phyloP scores from a whole-genome alignment of 2,888 invertebrate species.

The Amphipoea lucens region DNA sequence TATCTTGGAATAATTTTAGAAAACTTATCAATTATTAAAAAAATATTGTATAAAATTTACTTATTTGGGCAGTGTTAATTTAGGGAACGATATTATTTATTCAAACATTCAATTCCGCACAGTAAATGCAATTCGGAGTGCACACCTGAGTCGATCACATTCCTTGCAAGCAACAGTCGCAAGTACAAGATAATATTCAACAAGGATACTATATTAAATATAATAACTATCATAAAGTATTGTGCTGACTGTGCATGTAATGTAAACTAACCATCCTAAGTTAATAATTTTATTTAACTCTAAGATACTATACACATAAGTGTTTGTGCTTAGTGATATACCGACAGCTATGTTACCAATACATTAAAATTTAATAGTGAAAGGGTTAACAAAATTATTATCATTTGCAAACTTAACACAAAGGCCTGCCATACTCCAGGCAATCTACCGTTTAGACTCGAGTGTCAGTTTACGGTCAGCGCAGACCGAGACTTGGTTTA shows the following conservation, averaged over 20 bases:
- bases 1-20: slow-evolving; percentile 72
- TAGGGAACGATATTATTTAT: slow-evolving; percentile 71
- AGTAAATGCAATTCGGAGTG: slow-evolving; percentile 74
- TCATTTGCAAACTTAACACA: slow-evolving; percentile 47
- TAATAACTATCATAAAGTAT: slow-evolving; percentile 73
- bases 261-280: slow-evolving; percentile 74
- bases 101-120: slow-evolving; percentile 79
- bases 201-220: slow-evolving; percentile 68
- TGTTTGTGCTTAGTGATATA: slow-evolving; percentile 77
- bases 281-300: slow-evolving; percentile 67
- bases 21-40: slow-evolving; percentile 72
- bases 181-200: slow-evolving; percentile 66
- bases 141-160: slow-evolving; percentile 48
- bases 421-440: slow-evolving; percentile 26
- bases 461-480: neutral
- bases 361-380: slow-evolving; percentile 43
- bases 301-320: slow-evolving; percentile 74
- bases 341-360: slow-evolving; percentile 57
- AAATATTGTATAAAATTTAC: slow-evolving; percentile 76
- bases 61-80: slow-evolving; percentile 79
- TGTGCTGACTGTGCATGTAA: slow-evolving; percentile 84
- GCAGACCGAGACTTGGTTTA: neutral
- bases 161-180: slow-evolving; percentile 64
- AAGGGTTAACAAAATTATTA: slow-evolving; percentile 55
- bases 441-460: slow-evolving; percentile 10